Base-by-base conservation (phyloP, 2,888 invertebrate species). In the Chymomyza amoena region DNA sequence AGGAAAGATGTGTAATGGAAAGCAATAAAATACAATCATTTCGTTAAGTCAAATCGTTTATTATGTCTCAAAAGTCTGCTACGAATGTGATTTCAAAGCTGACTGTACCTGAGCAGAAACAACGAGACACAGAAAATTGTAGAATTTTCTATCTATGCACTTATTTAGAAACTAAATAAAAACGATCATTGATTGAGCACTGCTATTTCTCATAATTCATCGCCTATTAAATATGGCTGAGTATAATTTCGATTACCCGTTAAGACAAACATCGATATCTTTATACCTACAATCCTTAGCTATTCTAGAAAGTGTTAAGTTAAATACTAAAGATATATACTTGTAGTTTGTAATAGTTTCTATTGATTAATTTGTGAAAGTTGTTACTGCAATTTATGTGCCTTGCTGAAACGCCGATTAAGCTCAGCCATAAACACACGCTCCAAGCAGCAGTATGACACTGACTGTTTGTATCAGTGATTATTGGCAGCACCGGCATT, bases 391-490 rank as follows among this genome's bases (percentile, higher is more conserved):
- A 60, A 57, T 28, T 57, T 57, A 57, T 57, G 57, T 25, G 28
- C 57, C 28, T 20, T 57, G 57, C 28, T 20, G 15, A 15, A 1
- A 57, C 57, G 4, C 20, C 15, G 9, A 6, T 28, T 25, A 57
- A 16, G 7, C 28, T 20, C 25, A 28, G 57, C 20, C 28, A 9
- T 18, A 54, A 54, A 54, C 39, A 13, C 13, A 20, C 54, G 7
- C 54, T 60, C n/a, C 28, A 28, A 32, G 60, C 36, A 25, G 9
- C 59, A 76, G 39, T 28, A 89, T 89, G 90, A 71, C 84, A 68
- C 64, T 90, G 51, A 77, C 73, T 36, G 75, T 90, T 63, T 90
- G 90, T 74, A 78, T 91, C 36, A 81, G 79, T 68, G 89, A 90
- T 72, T 90, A 85, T 56, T 89, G 88, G 82, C 74, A 82, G 16